Percentiles rank a stretch among this genome's conserved stretches.
Conservation (phyloP, 2,888 invertebrate species). For the Volucella inanis region DNA sequence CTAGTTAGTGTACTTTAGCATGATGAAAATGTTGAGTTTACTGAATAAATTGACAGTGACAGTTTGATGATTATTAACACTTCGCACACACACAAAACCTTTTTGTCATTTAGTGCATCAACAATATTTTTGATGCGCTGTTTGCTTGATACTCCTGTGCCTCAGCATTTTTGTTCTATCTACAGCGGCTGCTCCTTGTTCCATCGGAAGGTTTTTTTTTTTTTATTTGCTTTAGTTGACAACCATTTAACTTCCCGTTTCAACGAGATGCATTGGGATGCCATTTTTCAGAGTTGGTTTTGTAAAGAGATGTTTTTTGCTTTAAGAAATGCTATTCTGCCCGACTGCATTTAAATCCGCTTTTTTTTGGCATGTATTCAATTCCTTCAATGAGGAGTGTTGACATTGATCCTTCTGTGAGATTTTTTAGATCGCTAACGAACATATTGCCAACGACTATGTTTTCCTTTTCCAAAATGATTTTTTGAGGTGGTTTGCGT, state of each 20-base stretch:
- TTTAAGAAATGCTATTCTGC: background rate
- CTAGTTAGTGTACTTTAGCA: no score
- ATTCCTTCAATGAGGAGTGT: constrained; percentile 1
- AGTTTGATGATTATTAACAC: no score
- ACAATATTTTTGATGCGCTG: no score
- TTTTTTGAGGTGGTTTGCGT: no score
- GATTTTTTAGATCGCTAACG: background rate
- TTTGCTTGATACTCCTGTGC: no score
- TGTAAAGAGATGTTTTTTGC: background rate
- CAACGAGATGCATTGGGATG: background rate
- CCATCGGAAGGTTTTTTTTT: background rate
- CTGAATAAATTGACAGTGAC: no score
- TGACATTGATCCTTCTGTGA: constrained; percentile 16
- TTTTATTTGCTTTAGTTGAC: constrained; percentile 5
- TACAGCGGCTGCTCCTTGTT: background rate
- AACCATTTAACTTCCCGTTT: constrained; percentile 1
- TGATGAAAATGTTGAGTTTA: no score
- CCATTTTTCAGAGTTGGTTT: background rate
- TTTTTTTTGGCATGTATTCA: constrained; percentile 3
- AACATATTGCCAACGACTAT: background rate
- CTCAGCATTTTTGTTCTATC: background rate
- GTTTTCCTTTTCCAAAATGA: background rate
- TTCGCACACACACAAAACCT: no score
- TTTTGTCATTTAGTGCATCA: no score
- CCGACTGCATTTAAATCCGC: background rate